These are phyloP conservation scores for Castor canadensis DNA, from an alignment of 2,113 vertebrate species.

Conservation along the genomic window DNA sequence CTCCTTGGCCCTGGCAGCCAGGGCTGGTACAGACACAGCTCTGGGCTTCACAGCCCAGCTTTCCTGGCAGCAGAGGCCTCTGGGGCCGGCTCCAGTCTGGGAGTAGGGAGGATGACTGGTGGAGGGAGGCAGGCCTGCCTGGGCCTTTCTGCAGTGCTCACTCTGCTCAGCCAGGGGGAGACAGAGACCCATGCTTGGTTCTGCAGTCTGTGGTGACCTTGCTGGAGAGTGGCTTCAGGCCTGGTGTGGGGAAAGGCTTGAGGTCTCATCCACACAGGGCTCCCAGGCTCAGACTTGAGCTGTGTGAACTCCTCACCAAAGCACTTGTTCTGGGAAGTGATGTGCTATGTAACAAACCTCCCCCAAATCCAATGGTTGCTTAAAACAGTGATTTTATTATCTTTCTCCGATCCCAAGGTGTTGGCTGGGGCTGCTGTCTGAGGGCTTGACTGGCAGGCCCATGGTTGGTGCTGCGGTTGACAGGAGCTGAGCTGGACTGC, in stretches of 20 bases:
- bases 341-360: not conserved
- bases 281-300: not conserved
- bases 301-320: not conserved
- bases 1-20: not conserved
- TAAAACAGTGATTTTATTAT: not conserved
- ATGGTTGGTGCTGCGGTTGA: not conserved
- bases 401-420: accelerated
- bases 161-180: not conserved
- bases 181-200: not conserved
- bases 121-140: not conserved
- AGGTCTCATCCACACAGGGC: not conserved
- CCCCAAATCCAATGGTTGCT: not conserved
- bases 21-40: not conserved
- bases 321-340: not conserved
- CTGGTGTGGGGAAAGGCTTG: not conserved
- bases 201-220: accelerated
- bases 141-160: not conserved
- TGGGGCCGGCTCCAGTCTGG: not conserved
- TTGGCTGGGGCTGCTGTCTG: no score
- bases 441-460: not conserved
- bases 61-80: not conserved
- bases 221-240: not conserved
- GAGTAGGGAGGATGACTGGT: no score
- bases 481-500: not conserved
- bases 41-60: not conserved